Base-by-base conservation (phyloP, 2,113 vertebrate species). In the Accipiter virgatus region DNA sequence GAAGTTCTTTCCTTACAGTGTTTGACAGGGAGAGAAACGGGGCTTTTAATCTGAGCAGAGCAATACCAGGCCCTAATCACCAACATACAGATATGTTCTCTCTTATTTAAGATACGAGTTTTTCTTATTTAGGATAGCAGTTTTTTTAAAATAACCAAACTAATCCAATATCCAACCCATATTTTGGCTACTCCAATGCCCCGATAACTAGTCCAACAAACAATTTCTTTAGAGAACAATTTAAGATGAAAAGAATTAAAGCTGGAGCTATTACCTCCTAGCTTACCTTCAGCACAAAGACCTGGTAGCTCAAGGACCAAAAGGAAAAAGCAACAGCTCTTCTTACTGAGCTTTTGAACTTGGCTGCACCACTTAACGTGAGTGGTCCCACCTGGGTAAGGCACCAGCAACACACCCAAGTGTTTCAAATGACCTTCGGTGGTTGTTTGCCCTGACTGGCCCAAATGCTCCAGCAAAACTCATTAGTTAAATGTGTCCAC, bases 1-100 rank as follows among this genome's bases (percentile, higher is more conserved):
- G 90, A 97, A 96, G 93, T 96, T 96, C 93, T 86, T 86, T 88
- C 95, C 81, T 97, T 94, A 97, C 92, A 72, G 53, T 38, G 56
- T 72, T 34, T 96, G 96, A 97, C 96, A 96, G 90, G 85, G 63
- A 84, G 45, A 92, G 95, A 81, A 97, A 92, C 4, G 16, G 65
- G 47, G 87, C 82, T 95, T 92, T 95, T 90, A 93, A 88, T 71
- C 42, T 21, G 72, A 95, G 85, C 80, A 86, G 90, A 93, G 59
- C 88, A 75, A 59, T 11, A 88, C 47, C 55, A 77, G 43, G 59
- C 45, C 58, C 79, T 94, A 55, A 95, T 90, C 92, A 90, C 90
- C 85, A 65, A 14, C 34, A 34, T 0, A 4, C 68, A 88, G 80
- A 80, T 17, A n/a, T 13, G 6, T 9, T 62, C 29, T 12, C 32